Percentiles rank a stretch among this genome's conserved stretches.
These are phyloP conservation scores for Onychomys torridus DNA, from an alignment of 2,797 vertebrate genomes.

Conservation along the genomic window DNA sequence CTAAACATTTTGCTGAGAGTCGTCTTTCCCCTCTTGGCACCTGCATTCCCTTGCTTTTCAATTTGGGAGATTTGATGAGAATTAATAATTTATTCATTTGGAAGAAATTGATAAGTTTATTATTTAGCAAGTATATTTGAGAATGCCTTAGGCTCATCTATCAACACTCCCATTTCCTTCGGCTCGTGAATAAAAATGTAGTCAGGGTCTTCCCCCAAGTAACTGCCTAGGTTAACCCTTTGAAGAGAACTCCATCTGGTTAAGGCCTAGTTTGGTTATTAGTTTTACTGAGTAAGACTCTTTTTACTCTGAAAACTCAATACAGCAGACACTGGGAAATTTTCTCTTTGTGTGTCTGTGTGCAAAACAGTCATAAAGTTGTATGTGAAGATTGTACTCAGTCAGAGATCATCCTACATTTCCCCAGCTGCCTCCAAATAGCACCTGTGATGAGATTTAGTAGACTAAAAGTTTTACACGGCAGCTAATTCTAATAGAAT, in stretches of 20 bases:
- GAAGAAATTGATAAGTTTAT: constrained; percentile 70
- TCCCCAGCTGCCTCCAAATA: not conserved
- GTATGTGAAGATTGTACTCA: not conserved
- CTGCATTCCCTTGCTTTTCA: constrained; percentile 31
- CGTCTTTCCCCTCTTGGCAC: constrained; percentile 13
- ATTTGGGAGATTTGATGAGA: constrained; percentile 52
- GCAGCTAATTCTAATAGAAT: constrained; percentile 42
- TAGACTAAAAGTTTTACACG: not conserved
- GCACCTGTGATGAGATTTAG: constrained; percentile 52
- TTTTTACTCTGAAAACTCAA: constrained; percentile 24
- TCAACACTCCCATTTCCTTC: constrained; percentile 25
- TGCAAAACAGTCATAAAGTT: constrained; percentile 45
- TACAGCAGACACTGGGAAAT: constrained; percentile 12
- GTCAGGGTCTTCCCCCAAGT: not conserved
- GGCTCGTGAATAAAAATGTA: constrained; percentile 16
- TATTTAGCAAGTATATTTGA: constrained; percentile 75
- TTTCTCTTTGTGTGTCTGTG: not conserved
- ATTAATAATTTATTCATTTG: constrained; percentile 73
- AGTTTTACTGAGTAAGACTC: constrained; percentile 38
- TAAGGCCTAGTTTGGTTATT: constrained; percentile 26
- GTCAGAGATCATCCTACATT: constrained; percentile 38
- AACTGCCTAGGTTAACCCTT: not conserved
- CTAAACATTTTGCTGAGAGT: constrained; percentile 40
- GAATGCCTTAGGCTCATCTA: constrained; percentile 61
- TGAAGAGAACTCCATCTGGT: constrained; percentile 46